Evolutionary conservation across 2,113 vertebrate species (phyloP).

Genomic region (Sapayoa aenigma): DNA sequence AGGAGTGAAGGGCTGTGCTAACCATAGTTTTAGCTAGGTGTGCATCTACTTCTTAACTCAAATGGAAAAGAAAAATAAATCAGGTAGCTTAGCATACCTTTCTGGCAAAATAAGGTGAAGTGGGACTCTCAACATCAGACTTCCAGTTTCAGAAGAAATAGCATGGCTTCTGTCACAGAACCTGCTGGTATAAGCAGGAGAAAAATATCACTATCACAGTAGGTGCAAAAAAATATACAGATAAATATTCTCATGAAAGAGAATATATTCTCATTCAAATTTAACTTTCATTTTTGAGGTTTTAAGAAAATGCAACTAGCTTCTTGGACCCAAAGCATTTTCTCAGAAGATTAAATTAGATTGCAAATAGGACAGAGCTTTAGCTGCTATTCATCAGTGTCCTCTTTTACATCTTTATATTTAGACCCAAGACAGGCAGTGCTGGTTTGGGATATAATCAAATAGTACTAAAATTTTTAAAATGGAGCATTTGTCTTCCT

Average conservation of each 20-base stretch:
- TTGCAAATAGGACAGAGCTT: background rate
- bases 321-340: background rate
- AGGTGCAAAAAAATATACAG: background rate
- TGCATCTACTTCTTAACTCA: background rate
- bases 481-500: background rate
- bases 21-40: background rate
- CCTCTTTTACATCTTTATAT: background rate
- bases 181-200: background rate
- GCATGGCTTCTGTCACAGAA: background rate
- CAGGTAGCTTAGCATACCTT: background rate
- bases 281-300: background rate
- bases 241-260: background rate
- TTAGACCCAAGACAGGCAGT: background rate
- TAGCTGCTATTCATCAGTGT: background rate
- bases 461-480: background rate
- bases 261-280: background rate
- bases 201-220: fast-evolving
- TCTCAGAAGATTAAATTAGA: background rate
- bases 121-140: background rate
- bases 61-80: background rate
- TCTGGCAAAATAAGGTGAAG: background rate
- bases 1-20: background rate
- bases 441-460: background rate
- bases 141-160: background rate
- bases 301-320: background rate